A percentile compares a stretch with the other conserved stretches of the same genome.
Conservation (phyloP, 2,888 invertebrate species). For the Petrophora chlorosata region DNA sequence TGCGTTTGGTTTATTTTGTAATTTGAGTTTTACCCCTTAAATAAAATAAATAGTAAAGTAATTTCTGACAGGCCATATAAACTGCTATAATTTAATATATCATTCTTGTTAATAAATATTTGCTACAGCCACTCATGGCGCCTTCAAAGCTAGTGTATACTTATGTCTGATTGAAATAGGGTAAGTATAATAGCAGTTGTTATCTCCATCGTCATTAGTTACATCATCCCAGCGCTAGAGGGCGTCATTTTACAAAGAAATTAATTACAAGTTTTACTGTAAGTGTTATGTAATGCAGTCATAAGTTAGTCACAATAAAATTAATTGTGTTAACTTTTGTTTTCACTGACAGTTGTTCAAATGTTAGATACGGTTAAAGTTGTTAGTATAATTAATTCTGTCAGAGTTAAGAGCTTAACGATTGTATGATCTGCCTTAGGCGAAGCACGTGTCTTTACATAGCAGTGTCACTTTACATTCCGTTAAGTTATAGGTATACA, state of each 20-base stretch:
- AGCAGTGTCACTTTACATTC: too few relatives aligned
- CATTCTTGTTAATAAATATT: not conserved
- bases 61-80: too few relatives aligned
- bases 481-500: too few relatives aligned
- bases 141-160: not conserved
- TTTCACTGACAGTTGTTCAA: slow-evolving; percentile 37
- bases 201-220: slow-evolving; percentile 1
- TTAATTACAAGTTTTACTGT: slow-evolving; percentile 27
- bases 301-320: slow-evolving; percentile 19
- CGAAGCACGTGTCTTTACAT: too few relatives aligned
- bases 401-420: too few relatives aligned
- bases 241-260: slow-evolving; percentile 32
- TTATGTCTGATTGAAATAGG: slow-evolving; percentile 1
- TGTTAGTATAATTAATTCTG: slow-evolving; percentile 23
- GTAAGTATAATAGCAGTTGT: too few relatives aligned
- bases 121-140: not conserved
- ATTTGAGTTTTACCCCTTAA: too few relatives aligned
- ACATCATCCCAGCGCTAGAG: slow-evolving; percentile 11
- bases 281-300: slow-evolving; percentile 22
- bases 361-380: slow-evolving; percentile 19
- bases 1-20: too few relatives aligned
- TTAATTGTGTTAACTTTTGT: slow-evolving; percentile 37
- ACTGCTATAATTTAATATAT: too few relatives aligned
- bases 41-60: too few relatives aligned
- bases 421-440: too few relatives aligned